phyloP scores from a whole-genome alignment of 2,113 vertebrate species.

The Coracopsis vasa region DNA sequence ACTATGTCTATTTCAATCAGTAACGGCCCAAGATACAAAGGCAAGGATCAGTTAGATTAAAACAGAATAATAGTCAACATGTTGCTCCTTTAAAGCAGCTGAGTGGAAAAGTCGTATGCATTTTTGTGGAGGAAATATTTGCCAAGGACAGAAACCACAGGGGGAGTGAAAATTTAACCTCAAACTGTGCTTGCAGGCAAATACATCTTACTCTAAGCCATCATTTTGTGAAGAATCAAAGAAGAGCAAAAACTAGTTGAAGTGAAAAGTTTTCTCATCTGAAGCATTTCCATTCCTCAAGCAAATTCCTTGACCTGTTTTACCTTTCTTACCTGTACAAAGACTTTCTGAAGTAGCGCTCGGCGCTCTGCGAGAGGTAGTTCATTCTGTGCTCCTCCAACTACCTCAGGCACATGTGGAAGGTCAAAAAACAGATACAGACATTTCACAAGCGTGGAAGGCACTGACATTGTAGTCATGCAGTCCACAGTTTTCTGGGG shows the following conservation, averaged over 20 bases:
- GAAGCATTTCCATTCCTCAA: background rate
- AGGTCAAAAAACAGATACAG: constrained; percentile 99
- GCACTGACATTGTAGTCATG: constrained; percentile 99
- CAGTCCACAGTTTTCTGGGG: constrained; percentile 98
- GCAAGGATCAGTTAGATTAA: background rate
- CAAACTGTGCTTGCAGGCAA: background rate
- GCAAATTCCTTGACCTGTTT: background rate
- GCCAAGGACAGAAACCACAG: background rate
- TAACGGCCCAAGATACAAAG: background rate
- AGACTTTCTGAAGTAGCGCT: constrained; percentile 95
- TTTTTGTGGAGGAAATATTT: background rate
- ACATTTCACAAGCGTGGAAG: constrained; percentile 98
- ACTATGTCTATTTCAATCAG: background rate
- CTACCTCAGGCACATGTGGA: constrained; percentile 93
- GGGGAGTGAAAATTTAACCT: background rate
- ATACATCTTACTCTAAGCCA: background rate
- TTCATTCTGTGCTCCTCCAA: constrained; percentile 87
- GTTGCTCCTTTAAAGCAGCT: background rate
- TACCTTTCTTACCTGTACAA: constrained; percentile 86
- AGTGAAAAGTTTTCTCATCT: background rate
- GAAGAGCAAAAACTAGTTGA: background rate
- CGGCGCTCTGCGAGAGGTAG: constrained; percentile 92
- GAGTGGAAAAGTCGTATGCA: fast-evolving
- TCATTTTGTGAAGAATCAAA: background rate
- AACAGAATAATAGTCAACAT: fast-evolving